phyloP scores from a whole-genome alignment of 2,797 vertebrate genomes.

The Pseudochromis fuscus region DNA sequence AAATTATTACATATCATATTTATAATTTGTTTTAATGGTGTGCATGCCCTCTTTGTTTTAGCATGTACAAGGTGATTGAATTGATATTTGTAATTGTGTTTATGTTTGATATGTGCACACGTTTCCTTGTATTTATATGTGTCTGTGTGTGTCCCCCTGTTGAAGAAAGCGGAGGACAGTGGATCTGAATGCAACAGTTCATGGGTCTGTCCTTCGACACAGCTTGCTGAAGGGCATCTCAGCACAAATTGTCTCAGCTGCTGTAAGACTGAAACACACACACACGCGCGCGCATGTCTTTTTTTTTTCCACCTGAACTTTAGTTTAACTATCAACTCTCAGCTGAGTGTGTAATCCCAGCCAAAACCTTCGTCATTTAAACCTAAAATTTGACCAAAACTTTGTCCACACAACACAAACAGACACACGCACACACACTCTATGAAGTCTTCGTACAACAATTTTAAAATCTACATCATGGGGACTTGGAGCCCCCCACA shows the following conservation, averaged over 20 bases:
- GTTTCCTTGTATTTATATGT: background rate
- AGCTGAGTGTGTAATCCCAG: background rate
- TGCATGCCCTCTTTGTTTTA: background rate
- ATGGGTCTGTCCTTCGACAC: slow-evolving; percentile 94
- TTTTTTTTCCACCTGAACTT: background rate
- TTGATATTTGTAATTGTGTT: background rate
- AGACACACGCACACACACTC: background rate
- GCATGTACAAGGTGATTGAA: slow-evolving; percentile 1
- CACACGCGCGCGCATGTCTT: background rate
- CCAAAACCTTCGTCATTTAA: too few relatives aligned
- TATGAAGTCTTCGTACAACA: too few relatives aligned
- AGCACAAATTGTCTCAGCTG: slow-evolving; percentile 96
- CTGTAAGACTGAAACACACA: slow-evolving; percentile 84
- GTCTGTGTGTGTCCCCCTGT: background rate
- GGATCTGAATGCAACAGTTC: slow-evolving; percentile 80
- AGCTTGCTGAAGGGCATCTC: slow-evolving; percentile 95
- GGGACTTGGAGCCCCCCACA: too few relatives aligned
- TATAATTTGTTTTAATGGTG: too few relatives aligned
- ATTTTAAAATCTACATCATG: too few relatives aligned
- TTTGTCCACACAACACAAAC: background rate
- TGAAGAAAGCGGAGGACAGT: slow-evolving; percentile 80
- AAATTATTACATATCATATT: too few relatives aligned
- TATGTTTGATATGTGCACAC: slow-evolving; percentile 1
- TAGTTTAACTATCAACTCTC: background rate
- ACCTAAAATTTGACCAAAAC: too few relatives aligned